Evolutionary conservation across 2,888 invertebrate species (phyloP).

Genomic region (Venusia cambrica): DNA sequence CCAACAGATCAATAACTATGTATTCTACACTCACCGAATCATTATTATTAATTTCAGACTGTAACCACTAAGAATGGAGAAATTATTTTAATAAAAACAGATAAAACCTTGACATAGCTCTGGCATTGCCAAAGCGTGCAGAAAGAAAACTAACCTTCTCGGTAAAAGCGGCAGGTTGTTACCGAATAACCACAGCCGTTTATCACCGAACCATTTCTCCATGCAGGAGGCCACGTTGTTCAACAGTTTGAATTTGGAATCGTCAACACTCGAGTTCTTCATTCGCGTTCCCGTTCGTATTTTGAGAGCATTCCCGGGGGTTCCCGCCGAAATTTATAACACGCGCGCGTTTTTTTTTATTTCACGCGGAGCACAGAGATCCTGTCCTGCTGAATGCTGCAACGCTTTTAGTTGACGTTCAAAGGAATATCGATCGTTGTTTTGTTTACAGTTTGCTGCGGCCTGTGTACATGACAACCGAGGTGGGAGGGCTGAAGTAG

Average conservation of each 20-base stretch:
- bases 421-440: constrained; percentile 66
- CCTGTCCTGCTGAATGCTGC: constrained; percentile 50
- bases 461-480: constrained; percentile 79
- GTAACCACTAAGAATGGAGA: no score
- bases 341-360: constrained; percentile 18
- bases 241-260: constrained; percentile 63
- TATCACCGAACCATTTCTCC: constrained; percentile 97
- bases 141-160: constrained; percentile 83
- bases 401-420: constrained; percentile 56
- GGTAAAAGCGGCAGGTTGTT: constrained; percentile 92
- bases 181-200: constrained; percentile 94
- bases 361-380: constrained; percentile 12
- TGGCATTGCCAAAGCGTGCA: not conserved
- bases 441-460: constrained; percentile 76
- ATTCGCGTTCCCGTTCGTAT: constrained; percentile 59
- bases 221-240: constrained; percentile 83
- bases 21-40: no score
- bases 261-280: constrained; percentile 49
- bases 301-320: constrained; percentile 56
- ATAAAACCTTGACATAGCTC: constrained; percentile 6
- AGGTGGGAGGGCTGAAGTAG: constrained; percentile 57
- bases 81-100: no score
- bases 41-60: no score
- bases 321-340: constrained; percentile 57
- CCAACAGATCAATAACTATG: no score